Base-by-base conservation (phyloP, 2,113 vertebrate species). In the Apaloderma vittatum region DNA sequence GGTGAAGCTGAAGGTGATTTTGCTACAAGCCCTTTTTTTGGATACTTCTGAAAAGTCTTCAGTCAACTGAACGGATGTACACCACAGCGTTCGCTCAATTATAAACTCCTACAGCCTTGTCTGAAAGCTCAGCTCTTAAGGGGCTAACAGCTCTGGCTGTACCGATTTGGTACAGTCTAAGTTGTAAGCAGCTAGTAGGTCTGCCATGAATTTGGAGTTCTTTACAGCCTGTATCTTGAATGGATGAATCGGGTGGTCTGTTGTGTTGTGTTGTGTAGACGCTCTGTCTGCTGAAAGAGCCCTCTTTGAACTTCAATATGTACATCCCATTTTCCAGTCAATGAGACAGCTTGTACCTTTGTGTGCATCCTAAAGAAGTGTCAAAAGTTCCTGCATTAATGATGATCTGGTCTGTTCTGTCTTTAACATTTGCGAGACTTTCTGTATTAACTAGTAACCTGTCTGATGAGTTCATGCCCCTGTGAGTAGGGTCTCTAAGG, bases 41-140 rank as follows among this genome's bases (percentile, higher is more conserved):
- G 45, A 8, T 72, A 15, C 10, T 52, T 82, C 32, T 71, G 61
- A 37, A 19, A 85, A 82, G 14, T 65, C n/a, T 92, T 78, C 2
- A 7, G 48, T 15, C 19, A 46, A 32, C 57, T 40, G n/a, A 74
- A 37, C 32, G 19, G 4, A 6, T 45, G 1, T n/a, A 16, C 3
- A 12, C 10, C 0, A 1, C 36, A 45, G 7, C 32, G n/a, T 57
- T 79, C 26, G 9, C 45, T 66, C 67, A 17, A 11, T 43, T 86
- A 24, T 15, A 13, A 1, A 36, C 27, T 27, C 67, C 4, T 0
- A 2, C 7, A 26, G 40, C 2, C n/a, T 46, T 55, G 14, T 49
- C 26, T 84, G n/a, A 67, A 89, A 34, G 18, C 18, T 78, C 32
- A 51, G 26, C 5, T 48, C 34, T 46, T 86, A 67, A 24, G 20